Base-by-base conservation (phyloP, 2,888 invertebrate genomes). In the Eristalis pertinax region DNA sequence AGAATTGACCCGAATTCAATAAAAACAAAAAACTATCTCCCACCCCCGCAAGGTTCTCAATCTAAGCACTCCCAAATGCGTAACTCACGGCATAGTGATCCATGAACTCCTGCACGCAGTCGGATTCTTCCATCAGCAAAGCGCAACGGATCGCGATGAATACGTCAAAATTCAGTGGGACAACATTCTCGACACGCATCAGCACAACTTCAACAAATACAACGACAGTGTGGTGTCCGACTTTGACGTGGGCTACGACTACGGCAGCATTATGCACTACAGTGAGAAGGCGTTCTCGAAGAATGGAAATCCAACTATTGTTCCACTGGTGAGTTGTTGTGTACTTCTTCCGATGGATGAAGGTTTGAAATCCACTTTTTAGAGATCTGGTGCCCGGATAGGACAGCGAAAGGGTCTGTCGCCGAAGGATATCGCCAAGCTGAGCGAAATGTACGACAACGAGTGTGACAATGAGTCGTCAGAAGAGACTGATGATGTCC, bases 61-160 rank as follows among this genome's bases (percentile, higher is more conserved):
- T 89, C 90, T 95, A 0, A 94, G 91, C 84, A 93, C 94, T 0
- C 94, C 93, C 24, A 94, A 94, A 38, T 95, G 95, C 90, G 94
- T 95, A 78, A 93, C 91, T 32, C 94, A 94, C 81, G 96, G 96
- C 19, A 96, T 95, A 11, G 94, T 96, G 4, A 94, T 96, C 8
- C 97, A 97, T 91, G 97, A 97, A 92, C 94, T 97, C 91, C 94
- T 97, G 90, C 97, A 97, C 90, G 95, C 96, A 0, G 92, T 97
- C 1, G 97, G 97, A 0, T 97, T 97, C 92, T 96, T 96, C 91
- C 97, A 97, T 91, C 97, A 97, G 93, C 97, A 97, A 91, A 96
- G 96, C 90, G 94, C 97, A 26, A 95, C 95, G 19, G 95, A 97
- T 92, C 94, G 97, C 88, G 97, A 97, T 90, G 94, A 96, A 0